These are phyloP conservation scores for Procavia capensis DNA, from an alignment of 2,113 vertebrate genomes.

Conservation along the genomic window DNA sequence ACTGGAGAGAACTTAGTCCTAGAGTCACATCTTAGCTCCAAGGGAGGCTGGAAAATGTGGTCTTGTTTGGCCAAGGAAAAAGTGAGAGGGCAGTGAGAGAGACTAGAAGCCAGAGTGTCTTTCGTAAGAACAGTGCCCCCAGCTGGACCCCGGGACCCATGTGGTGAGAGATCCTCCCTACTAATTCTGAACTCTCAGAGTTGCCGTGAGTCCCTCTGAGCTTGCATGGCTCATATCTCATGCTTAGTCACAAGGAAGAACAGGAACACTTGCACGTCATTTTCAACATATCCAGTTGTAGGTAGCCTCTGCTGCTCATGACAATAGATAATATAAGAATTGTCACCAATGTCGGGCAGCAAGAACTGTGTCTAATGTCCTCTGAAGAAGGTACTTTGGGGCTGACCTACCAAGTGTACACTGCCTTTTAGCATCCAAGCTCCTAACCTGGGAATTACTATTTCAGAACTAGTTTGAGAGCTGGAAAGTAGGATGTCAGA, in stretches of 20 bases:
- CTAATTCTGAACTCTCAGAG: not conserved
- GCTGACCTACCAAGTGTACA: not conserved
- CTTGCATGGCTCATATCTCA: not conserved
- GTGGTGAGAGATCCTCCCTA: not conserved
- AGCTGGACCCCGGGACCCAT: not conserved
- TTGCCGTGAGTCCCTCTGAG: not conserved
- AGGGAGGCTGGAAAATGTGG: not conserved
- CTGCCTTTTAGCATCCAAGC: not conserved
- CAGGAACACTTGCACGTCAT: not conserved
- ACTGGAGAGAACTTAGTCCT: not conserved
- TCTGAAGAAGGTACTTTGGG: not conserved
- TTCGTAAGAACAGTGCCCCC: not conserved
- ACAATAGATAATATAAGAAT: not conserved
- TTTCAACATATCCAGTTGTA: not conserved
- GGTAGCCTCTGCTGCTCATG: not conserved
- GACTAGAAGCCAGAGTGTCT: not conserved
- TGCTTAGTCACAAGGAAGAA: not conserved
- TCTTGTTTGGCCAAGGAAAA: not conserved
- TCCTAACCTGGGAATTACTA: not conserved
- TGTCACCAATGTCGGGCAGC: not conserved
- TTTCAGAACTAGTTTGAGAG: not conserved
- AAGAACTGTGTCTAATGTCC: not conserved
- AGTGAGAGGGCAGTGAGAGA: not conserved
- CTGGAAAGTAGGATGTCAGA: not conserved
- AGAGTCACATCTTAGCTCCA: not conserved